A percentile compares a stretch with the other conserved stretches of the same genome.
Evolutionary conservation across 2,888 invertebrate genomes (phyloP).

Genomic region (Sminthurides aquaticus): DNA sequence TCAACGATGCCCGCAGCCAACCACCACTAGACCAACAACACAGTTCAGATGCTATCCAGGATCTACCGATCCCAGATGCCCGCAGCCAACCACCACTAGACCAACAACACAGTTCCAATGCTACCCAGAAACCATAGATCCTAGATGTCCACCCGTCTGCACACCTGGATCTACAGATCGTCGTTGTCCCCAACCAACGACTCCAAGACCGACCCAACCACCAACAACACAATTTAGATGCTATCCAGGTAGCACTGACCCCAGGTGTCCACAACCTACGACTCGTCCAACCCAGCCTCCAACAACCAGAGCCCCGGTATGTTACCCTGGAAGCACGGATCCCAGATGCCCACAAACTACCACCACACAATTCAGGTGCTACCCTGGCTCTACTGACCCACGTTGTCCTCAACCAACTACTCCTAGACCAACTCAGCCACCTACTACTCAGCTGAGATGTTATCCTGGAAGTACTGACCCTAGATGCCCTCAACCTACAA

Average conservation of each 20-base stretch:
- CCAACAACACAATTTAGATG: not conserved
- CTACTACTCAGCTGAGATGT: conserved; percentile 13
- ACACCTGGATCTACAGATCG: conserved; percentile 45
- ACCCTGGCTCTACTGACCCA: conserved; percentile 38
- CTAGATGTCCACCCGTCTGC: conserved; percentile 36
- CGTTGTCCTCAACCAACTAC: conserved; percentile 36
- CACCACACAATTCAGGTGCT: conserved; percentile 26
- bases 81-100: conserved; percentile 40
- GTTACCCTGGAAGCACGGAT: conserved; percentile 44
- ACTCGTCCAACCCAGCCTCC: conserved; percentile 24
- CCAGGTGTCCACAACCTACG: conserved; percentile 38
- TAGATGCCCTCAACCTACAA: conserved; percentile 18
- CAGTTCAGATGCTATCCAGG: conserved; percentile 47
- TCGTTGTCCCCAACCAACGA: conserved; percentile 45
- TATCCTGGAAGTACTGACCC: conserved; percentile 3
- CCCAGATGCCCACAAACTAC: conserved; percentile 42
- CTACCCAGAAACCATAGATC: conserved; percentile 9
- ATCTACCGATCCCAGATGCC: conserved; percentile 39
- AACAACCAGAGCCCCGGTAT: conserved; percentile 17
- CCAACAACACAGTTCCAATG: conserved; percentile 19
- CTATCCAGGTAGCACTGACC: conserved; percentile 23
- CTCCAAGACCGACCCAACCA: conserved; percentile 8
- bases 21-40: conserved; percentile 43
- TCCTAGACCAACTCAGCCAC: conserved; percentile 20
- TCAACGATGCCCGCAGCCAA: conserved; percentile 41